Evolutionary conservation across 2,888 invertebrate genomes (phyloP).

Genomic region (Scaptomyza tumidula): DNA sequence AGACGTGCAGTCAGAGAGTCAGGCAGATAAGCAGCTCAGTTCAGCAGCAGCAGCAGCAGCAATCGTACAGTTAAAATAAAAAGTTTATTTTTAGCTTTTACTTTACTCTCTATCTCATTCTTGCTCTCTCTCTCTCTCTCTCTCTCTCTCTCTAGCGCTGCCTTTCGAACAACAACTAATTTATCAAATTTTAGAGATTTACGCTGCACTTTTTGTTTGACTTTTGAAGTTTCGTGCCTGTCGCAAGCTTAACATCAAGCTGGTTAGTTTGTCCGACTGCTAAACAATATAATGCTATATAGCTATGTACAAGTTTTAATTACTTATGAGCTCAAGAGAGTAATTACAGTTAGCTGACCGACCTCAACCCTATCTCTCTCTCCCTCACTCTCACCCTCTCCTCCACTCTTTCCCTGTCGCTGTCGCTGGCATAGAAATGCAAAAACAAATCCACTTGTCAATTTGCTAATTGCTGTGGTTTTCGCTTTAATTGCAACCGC

Average conservation of each 20-base stretch:
- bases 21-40: constrained; percentile 62
- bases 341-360: constrained; percentile 33
- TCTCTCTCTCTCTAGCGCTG: neutral
- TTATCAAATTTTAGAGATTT: constrained; percentile 78
- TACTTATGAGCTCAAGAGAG: constrained; percentile 53
- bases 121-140: neutral
- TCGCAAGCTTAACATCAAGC: constrained; percentile 31
- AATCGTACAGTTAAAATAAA: constrained; percentile 44
- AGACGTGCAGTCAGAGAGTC: constrained; percentile 40
- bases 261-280: constrained; percentile 10
- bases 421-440: too few relatives aligned
- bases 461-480: constrained; percentile 77
- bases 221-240: constrained; percentile 28
- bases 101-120: neutral
- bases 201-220: constrained; percentile 65
- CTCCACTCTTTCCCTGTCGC: neutral
- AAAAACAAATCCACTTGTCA: constrained; percentile 72
- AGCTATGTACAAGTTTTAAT: constrained; percentile 58
- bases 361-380: constrained; percentile 9
- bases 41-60: neutral
- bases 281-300: constrained; percentile 47
- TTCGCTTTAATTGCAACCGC: constrained; percentile 71
- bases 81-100: constrained; percentile 35
- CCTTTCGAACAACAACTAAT: constrained; percentile 57
- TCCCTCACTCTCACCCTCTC: neutral